These are phyloP conservation scores for Synanceia verrucosa DNA, from an alignment of 2,797 vertebrate genomes.

Conservation along the genomic window DNA sequence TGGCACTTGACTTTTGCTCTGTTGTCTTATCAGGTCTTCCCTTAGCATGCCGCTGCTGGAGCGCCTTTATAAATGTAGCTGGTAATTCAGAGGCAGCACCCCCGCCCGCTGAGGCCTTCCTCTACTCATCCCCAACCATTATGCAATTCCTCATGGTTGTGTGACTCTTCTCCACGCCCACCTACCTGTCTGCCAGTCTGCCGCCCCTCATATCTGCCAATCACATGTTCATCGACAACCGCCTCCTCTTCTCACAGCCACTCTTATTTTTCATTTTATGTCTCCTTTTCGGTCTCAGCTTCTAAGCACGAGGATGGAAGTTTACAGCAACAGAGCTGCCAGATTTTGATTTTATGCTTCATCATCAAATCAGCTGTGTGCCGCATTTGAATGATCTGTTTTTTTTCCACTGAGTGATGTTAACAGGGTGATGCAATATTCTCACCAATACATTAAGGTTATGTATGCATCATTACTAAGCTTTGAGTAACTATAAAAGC, in stretches of 20 bases:
- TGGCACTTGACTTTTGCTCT: constrained; percentile 71
- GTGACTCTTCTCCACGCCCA: constrained; percentile 65
- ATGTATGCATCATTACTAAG: constrained; percentile 58
- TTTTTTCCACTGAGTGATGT: constrained; percentile 37
- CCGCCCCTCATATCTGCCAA: constrained; percentile 57
- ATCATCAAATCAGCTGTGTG: constrained; percentile 58
- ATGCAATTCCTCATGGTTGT: constrained; percentile 70
- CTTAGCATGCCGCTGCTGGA: constrained; percentile 71
- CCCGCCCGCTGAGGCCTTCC: constrained; percentile 70
- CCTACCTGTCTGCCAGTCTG: constrained; percentile 50
- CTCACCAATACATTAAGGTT: constrained; percentile 54
- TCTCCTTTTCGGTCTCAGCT: constrained; percentile 28
- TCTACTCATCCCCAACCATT: constrained; percentile 65
- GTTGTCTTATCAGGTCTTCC: constrained; percentile 70
- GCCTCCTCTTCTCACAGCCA: constrained; percentile 41
- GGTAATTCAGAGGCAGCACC: constrained; percentile 65
- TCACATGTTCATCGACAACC: constrained; percentile 45
- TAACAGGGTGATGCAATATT: constrained; percentile 42
- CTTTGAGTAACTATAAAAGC: constrained; percentile 49
- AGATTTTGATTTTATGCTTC: constrained; percentile 56
- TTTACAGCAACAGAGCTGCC: constrained; percentile 45
- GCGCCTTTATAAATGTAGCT: constrained; percentile 68
- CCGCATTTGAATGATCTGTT: constrained; percentile 46
- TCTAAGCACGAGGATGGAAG: constrained; percentile 28
- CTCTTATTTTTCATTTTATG: constrained; percentile 45